Evolutionary conservation across 2,888 invertebrate species (phyloP).

Genomic region (Hipparchia sbordonii): DNA sequence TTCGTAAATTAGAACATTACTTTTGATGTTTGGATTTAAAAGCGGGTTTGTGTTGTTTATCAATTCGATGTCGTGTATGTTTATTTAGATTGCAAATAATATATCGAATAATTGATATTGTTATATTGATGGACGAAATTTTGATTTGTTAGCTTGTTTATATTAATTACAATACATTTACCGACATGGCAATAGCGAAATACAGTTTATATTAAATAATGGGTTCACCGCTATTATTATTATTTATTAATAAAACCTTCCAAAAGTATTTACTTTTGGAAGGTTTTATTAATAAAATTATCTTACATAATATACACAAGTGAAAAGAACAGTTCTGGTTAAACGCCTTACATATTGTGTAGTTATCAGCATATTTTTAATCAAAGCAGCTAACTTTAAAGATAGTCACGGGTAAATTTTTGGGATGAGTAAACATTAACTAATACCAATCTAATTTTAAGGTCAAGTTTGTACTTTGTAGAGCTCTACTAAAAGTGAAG

Average conservation of each 20-base stretch:
- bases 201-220: too few species aligned
- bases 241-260: too few species aligned
- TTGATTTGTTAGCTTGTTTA: slow-evolving; percentile 1
- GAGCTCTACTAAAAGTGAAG: background rate
- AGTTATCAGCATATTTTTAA: background rate
- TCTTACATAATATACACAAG: background rate
- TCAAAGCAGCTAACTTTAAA: background rate
- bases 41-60: slow-evolving; percentile 20
- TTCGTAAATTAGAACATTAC: slow-evolving; percentile 33
- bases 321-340: background rate
- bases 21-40: slow-evolving; percentile 23
- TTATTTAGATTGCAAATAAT: slow-evolving; percentile 4
- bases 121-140: background rate
- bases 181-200: background rate
- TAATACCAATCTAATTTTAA: background rate
- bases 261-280: too few species aligned
- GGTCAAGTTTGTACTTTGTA: background rate
- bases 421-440: background rate
- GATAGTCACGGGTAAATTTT: background rate
- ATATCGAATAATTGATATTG: slow-evolving; percentile 1
- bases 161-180: slow-evolving; percentile 6
- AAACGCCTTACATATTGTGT: background rate
- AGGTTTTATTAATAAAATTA: background rate
- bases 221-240: background rate
- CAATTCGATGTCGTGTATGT: background rate